Conservation (phyloP, 1,140 invertebrate species). For the Neuroterus valhalla region DNA sequence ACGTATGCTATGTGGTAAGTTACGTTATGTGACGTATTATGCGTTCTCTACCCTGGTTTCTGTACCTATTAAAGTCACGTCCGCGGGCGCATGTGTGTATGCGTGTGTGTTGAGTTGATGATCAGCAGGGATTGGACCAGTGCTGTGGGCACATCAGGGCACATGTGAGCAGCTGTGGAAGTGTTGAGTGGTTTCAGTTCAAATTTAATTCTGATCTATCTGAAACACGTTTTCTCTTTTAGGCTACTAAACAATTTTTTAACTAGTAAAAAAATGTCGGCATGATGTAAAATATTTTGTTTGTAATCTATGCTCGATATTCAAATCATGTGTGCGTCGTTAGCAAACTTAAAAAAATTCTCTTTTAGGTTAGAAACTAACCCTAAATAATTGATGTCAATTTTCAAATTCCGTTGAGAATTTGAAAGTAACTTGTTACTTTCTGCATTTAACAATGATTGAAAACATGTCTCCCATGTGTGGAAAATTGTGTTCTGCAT, state of each 20-base stretch:
- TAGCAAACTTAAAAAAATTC: no score
- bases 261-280: not conserved
- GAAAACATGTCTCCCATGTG: conserved; percentile 69
- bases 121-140: no score
- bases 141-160: no score
- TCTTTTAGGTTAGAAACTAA: not conserved
- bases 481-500: conserved; percentile 80
- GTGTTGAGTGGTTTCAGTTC: no score
- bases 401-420: conserved; percentile 3
- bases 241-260: not conserved
- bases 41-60: no score
- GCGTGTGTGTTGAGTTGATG: no score
- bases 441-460: conserved; percentile 6
- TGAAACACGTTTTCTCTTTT: no score
- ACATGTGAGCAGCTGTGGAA: no score
- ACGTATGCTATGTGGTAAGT: no score
- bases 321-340: no score
- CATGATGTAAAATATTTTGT: conserved; percentile 16
- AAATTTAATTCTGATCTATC: no score
- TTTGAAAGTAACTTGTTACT: not conserved
- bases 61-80: not conserved
- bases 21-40: no score
- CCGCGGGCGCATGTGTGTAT: not conserved
- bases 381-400: conserved; percentile 4
- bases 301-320: not conserved